Percentiles rank a stretch among this genome's conserved stretches.
Evolutionary conservation across 2,797 vertebrate genomes (phyloP).

Genomic region (Gadopsis bispinosus): DNA sequence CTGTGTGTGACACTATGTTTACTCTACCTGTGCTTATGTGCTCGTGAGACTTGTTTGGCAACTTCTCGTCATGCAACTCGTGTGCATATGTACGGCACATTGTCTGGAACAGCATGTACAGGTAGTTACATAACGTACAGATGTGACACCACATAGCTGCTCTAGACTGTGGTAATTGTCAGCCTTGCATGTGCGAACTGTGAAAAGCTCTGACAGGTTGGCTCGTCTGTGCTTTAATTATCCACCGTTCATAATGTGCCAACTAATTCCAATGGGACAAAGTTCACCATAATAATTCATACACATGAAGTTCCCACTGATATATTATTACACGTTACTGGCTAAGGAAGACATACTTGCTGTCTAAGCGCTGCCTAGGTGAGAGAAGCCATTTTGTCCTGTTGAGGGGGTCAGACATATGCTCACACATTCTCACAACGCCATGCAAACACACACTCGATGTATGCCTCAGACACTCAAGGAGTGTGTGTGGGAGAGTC

Average conservation of each 20-base stretch:
- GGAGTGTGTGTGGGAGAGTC: constrained; percentile 8
- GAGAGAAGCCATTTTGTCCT: constrained; percentile 28
- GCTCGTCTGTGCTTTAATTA: constrained; percentile 67
- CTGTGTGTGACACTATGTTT: constrained; percentile 34
- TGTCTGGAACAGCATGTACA: constrained; percentile 60
- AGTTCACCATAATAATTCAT: constrained; percentile 50
- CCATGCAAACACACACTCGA: neutral
- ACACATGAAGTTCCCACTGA: constrained; percentile 25
- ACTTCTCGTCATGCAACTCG: constrained; percentile 52
- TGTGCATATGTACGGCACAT: constrained; percentile 25
- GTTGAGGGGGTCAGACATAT: neutral
- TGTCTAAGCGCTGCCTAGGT: neutral
- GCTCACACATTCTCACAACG: neutral
- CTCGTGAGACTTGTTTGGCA: constrained; percentile 59
- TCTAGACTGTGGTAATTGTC: constrained; percentile 53
- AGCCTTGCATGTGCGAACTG: constrained; percentile 34
- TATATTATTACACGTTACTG: constrained; percentile 34
- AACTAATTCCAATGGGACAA: constrained; percentile 58
- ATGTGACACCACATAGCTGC: constrained; percentile 56
- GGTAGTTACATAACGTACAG: constrained; percentile 58
- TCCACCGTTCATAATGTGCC: constrained; percentile 44
- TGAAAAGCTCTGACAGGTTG: constrained; percentile 62
- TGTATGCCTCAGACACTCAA: neutral
- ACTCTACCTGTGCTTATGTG: constrained; percentile 24
- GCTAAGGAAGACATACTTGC: constrained; percentile 12